A percentile compares a stretch with the other conserved stretches of the same genome.
Conservation (phyloP, 1,140 invertebrate species). For the Drosophila mayri region DNA sequence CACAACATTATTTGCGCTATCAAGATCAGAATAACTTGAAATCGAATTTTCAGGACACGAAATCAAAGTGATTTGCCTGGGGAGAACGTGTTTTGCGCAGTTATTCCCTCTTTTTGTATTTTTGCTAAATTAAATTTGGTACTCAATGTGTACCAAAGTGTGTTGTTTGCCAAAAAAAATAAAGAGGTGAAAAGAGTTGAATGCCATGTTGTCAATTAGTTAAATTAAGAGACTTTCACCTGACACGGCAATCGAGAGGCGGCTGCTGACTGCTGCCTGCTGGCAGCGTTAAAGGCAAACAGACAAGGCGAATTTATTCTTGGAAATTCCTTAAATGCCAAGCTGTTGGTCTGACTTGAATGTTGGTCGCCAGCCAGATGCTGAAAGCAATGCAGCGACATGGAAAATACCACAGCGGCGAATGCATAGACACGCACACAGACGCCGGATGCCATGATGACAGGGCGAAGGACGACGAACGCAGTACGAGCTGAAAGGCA, state of each 20-base stretch:
- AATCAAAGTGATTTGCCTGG: slow-evolving; percentile 34
- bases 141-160: background rate
- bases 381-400: slow-evolving; percentile 78
- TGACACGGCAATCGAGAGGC: background rate
- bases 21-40: slow-evolving; percentile 22
- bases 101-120: background rate
- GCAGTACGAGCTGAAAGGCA: slow-evolving; percentile 5
- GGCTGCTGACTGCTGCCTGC: slow-evolving; percentile 7
- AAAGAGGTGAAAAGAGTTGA: background rate
- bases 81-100: background rate
- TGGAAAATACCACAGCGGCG: slow-evolving; percentile 75
- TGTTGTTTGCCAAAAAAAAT: background rate
- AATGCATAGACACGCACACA: slow-evolving; percentile 45
- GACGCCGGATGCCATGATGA: slow-evolving; percentile 23
- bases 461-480: background rate
- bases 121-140: slow-evolving; percentile 19
- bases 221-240: slow-evolving; percentile 21
- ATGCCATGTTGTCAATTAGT: slow-evolving; percentile 33
- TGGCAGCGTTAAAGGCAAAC: slow-evolving; percentile 64
- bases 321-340: slow-evolving; percentile 62
- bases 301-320: slow-evolving; percentile 57
- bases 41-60: slow-evolving; percentile 30
- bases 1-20: slow-evolving; percentile 32
- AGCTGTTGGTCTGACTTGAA: slow-evolving; percentile 32
- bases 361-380: slow-evolving; percentile 60